Evolutionary conservation across 2,113 vertebrate genomes (phyloP), one percentile per base, ranked within the genome.

Genomic region (Urocolius indicus): DNA sequence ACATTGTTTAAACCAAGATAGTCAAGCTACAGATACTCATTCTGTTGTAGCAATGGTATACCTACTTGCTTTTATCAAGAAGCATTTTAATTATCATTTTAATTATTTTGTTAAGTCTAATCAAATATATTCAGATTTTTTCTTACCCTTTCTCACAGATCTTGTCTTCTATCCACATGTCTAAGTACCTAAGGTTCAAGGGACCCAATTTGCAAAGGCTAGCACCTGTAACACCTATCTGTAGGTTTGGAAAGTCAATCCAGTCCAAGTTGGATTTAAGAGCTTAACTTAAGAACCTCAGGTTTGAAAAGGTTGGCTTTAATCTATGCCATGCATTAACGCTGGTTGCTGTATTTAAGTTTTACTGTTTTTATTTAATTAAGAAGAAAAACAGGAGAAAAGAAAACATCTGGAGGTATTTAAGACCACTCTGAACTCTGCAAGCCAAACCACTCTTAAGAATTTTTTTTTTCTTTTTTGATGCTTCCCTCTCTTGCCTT

Each of bases 311-410:
- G 83, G 93, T 84, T 97, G 95, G 80, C 94, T 96, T 96, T 96
- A 96, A 96, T 96, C 92, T 96, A 89, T 62, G 69, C 89, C 74
- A 89, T 89, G 69, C 88, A 87, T 96, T 97, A 97, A 94, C 12
- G 2, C 83, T 84, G 84, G 90, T 90, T 97, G 93, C 90, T 93
- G 88, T 90, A 96, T 93, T 95, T 95, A 94, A 95, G 95, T 94
- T 95, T 94, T 94, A 96, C 92, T 96, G 93, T 87, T 95, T 96
- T 97, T 96, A 96, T 97, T 94, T 94, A 97, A 96, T 97, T 97
- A 96, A 94, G 83, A 96, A 96, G 76, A 69, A 96, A 97, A 97
- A 94, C 92, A 95, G 73, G 69, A 75, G 81, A 92, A 96, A 95
- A 97, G 88, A 90, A 95, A 95, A 94, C 95, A 96, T 96, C 94